Base-by-base conservation (phyloP, 2,888 invertebrate species). In the Atherix ibis region DNA sequence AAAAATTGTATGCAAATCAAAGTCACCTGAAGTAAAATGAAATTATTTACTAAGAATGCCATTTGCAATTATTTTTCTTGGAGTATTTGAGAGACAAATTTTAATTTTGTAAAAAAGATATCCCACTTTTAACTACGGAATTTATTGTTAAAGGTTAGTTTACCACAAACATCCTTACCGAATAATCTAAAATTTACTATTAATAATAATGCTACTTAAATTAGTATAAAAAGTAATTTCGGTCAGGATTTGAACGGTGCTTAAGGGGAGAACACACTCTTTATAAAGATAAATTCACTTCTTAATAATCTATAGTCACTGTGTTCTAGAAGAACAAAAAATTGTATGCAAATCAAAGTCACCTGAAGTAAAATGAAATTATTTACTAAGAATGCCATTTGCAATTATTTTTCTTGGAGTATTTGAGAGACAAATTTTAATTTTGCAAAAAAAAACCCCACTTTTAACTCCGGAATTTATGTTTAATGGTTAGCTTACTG, bases 351-450 rank as follows among this genome's bases (percentile, higher is more conserved):
- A 38, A 38, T 34, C 16, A 4, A 31, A 38, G 37, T 38, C 37
- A 31, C 34, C 37, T 38, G 33, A 18, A 8, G 24, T 32, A 37
- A 22, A 37, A 37, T 37, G 12, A 31, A 19, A 5, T n/a, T 15
- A 24, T 38, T 13, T 36, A 36, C 28, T 27, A 33, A 39, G 39
- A 27, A 34, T 36, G 36, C 31, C 36, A 33, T 39, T 39, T 24
- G 36, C 16, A 29, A 18, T 26, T 29, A 9, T 34, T 31, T 9
- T n/a, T 39, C 18, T 39, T 16, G 33, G 39, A 39, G 39, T 27
- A 12, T 36, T 36, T 31, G 27, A 36, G 36, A 39, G 39, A 39
- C 27, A 28, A 31, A 27, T 26, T 27, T n/a, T 33, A 31, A 10
- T 18, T 9, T 13, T 5, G n/a, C 4, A 8, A 33, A 34, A 18